A percentile compares a stretch with the other conserved stretches of the same genome.
Evolutionary conservation across 2,888 invertebrate genomes (phyloP).

Genomic region (Oxytorus armatus): DNA sequence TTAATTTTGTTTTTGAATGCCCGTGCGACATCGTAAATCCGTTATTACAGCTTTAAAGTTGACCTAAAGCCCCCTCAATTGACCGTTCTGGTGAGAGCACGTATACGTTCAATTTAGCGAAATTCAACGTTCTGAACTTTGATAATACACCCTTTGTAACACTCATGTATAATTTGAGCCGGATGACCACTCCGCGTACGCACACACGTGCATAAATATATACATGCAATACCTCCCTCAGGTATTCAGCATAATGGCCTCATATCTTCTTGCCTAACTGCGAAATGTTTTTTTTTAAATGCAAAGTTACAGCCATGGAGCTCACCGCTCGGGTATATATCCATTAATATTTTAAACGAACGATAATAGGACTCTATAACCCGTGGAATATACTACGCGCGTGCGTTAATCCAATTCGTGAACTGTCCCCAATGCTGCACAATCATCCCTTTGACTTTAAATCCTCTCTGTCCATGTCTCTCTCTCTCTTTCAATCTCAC

Average conservation of each 20-base stretch:
- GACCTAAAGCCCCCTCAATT: not conserved
- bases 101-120: constrained; percentile 12
- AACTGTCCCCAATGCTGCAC: not conserved
- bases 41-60: not conserved
- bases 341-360: constrained; percentile 58
- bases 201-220: too few relatives aligned
- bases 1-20: too few relatives aligned
- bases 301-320: constrained; percentile 13
- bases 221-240: too few relatives aligned
- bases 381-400: constrained; percentile 26
- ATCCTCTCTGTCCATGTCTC: not conserved
- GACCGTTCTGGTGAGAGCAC: constrained; percentile 3
- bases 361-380: constrained; percentile 50
- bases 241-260: constrained; percentile 51
- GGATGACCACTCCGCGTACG: constrained; percentile 13
- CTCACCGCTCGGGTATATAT: not conserved
- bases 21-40: constrained; percentile 5
- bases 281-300: constrained; percentile 49
- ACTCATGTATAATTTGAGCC: constrained; percentile 24
- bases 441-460: not conserved
- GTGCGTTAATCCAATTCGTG: constrained; percentile 26
- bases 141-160: not conserved
- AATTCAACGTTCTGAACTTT: not conserved
- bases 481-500: not conserved
- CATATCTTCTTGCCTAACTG: constrained; percentile 48